These are phyloP conservation scores for Machimus rusticus DNA, from an alignment of 2,888 invertebrate species.

Conservation along the genomic window DNA sequence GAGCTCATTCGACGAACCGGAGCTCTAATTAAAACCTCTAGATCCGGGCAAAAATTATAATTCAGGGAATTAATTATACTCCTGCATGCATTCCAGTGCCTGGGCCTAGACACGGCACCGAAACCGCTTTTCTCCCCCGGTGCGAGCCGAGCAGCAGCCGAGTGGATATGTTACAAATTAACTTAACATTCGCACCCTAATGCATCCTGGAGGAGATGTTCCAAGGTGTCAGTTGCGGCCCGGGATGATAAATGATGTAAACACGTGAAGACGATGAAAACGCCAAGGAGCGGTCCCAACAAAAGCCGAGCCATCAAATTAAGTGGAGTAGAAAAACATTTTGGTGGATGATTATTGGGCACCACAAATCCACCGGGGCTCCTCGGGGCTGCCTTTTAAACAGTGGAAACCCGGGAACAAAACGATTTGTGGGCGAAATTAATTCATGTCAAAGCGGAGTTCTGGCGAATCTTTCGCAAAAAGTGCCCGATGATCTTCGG, in stretches of 20 bases:
- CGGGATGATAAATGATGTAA: slow-evolving; percentile 38
- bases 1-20: not conserved
- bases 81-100: not conserved
- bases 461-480: not conserved
- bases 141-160: not conserved
- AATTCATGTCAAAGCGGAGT: slow-evolving; percentile 15
- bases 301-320: slow-evolving; percentile 35
- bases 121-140: not conserved
- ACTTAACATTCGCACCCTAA: slow-evolving; percentile 41
- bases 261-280: slow-evolving; percentile 41
- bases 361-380: not conserved
- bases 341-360: slow-evolving; percentile 5
- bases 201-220: slow-evolving; percentile 13
- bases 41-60: not conserved
- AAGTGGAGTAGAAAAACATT: slow-evolving; percentile 39
- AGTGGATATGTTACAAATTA: slow-evolving; percentile 40
- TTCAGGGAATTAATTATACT: not conserved
- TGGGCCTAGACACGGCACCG: not conserved
- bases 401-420: not conserved
- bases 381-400: not conserved
- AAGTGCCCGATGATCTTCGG: not conserved
- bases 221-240: slow-evolving; percentile 33
- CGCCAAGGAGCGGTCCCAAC: slow-evolving; percentile 37
- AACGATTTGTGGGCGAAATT: slow-evolving; percentile 8
- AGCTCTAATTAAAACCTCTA: not conserved